Evolutionary conservation across 2,888 invertebrate species (phyloP).

Genomic region (Lottia scabra): DNA sequence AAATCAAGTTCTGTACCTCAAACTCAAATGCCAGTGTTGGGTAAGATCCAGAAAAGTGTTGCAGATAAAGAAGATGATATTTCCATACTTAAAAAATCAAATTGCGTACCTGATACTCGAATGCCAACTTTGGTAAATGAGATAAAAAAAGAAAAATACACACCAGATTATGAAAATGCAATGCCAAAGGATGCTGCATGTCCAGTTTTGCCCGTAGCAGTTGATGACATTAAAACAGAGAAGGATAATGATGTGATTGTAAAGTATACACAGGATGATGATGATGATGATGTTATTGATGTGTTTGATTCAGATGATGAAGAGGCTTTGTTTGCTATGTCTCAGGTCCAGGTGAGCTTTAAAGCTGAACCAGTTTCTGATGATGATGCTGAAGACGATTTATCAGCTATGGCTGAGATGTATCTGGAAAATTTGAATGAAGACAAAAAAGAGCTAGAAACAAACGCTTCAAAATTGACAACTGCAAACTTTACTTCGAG

Average conservation of each 20-base stretch:
- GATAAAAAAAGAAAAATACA: background rate
- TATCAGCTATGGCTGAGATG: background rate
- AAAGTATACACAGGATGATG: background rate
- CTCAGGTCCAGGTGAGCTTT: conserved; percentile 5
- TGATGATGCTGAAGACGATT: background rate
- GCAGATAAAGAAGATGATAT: too few species aligned
- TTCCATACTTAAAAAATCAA: too few species aligned
- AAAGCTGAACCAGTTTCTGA: background rate
- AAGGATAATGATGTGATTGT: background rate
- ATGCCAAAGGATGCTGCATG: too few species aligned
- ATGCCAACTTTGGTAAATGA: too few species aligned
- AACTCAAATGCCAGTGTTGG: background rate
- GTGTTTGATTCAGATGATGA: conserved; percentile 16
- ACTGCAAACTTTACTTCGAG: too few species aligned
- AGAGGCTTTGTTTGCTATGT: conserved; percentile 10
- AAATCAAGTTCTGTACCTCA: background rate
- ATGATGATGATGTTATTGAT: conserved; percentile 15
- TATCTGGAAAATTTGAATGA: background rate
- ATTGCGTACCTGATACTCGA: too few species aligned
- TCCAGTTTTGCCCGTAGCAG: background rate
- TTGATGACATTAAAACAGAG: background rate
- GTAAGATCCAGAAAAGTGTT: too few species aligned
- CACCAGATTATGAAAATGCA: background rate
- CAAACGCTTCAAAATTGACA: too few species aligned
- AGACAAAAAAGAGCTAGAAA: too few species aligned